These are phyloP conservation scores for Pampusana beccarii DNA, from an alignment of 2,113 vertebrate species.

Conservation along the genomic window DNA sequence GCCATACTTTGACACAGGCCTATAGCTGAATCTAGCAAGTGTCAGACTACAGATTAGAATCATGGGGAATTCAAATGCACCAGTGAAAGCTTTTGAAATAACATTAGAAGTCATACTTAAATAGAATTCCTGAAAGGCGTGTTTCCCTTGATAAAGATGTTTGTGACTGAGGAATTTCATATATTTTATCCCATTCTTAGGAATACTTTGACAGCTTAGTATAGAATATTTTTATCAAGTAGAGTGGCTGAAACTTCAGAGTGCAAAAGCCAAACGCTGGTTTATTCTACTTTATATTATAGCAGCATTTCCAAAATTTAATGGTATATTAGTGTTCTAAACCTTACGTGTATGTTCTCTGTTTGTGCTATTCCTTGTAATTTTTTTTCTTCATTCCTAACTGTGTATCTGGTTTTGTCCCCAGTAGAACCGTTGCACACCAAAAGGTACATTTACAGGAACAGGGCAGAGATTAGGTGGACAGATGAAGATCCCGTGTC, in stretches of 20 bases:
- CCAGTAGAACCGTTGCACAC: neutral
- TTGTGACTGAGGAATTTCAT: neutral
- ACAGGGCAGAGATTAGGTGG: neutral
- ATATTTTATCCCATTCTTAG: neutral
- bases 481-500: neutral
- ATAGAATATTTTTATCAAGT: neutral
- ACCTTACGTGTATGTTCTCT: neutral
- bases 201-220: neutral
- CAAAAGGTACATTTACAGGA: neutral
- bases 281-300: neutral
- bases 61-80: neutral
- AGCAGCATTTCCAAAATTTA: neutral
- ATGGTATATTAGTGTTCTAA: neutral
- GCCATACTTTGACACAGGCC: neutral
- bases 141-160: neutral
- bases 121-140: neutral
- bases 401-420: neutral
- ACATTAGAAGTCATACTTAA: neutral
- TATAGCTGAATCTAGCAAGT: neutral
- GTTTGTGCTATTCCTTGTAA: neutral
- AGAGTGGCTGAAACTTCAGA: neutral
- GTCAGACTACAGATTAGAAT: neutral
- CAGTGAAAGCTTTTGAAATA: neutral
- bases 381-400: neutral
- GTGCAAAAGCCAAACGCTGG: neutral